phyloP scores from a whole-genome alignment of 2,888 invertebrate genomes.

The Netelia virgata region DNA sequence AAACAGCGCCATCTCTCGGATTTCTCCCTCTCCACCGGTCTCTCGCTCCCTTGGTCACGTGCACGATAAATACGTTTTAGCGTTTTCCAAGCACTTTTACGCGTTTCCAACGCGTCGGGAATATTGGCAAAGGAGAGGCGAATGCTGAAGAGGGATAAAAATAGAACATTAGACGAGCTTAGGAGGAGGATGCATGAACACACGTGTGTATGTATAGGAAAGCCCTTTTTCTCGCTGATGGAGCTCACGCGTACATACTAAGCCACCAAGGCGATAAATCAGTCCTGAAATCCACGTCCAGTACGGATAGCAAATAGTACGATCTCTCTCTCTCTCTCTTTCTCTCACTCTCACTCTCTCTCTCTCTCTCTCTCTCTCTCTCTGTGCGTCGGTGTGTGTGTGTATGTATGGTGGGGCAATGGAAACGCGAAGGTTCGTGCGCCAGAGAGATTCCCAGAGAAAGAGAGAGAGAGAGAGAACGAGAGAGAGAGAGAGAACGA shows the following conservation, averaged over 20 bases:
- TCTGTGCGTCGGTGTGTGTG: neutral
- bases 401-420: neutral
- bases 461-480: neutral
- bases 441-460: slow-evolving; percentile 13
- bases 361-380: too few relatives aligned
- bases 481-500: neutral
- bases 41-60: slow-evolving; percentile 49
- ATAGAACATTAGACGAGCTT: slow-evolving; percentile 19
- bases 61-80: slow-evolving; percentile 66
- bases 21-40: neutral
- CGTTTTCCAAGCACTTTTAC: slow-evolving; percentile 65
- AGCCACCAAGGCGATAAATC: slow-evolving; percentile 63
- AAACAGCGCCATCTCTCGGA: slow-evolving; percentile 24
- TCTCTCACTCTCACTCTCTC: neutral
- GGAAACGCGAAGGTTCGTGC: neutral
- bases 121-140: slow-evolving; percentile 56
- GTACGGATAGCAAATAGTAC: slow-evolving; percentile 5
- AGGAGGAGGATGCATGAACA: neutral
- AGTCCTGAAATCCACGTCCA: slow-evolving; percentile 67
- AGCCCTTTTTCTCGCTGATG: slow-evolving; percentile 55
- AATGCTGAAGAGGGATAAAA: slow-evolving; percentile 50
- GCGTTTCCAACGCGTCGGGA: slow-evolving; percentile 48
- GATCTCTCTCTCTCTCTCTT: neutral
- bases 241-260: slow-evolving; percentile 57
- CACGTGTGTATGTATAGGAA: neutral